These are phyloP conservation scores for Dryobota labecula DNA, from an alignment of 2,888 invertebrate genomes.

Conservation along the genomic window DNA sequence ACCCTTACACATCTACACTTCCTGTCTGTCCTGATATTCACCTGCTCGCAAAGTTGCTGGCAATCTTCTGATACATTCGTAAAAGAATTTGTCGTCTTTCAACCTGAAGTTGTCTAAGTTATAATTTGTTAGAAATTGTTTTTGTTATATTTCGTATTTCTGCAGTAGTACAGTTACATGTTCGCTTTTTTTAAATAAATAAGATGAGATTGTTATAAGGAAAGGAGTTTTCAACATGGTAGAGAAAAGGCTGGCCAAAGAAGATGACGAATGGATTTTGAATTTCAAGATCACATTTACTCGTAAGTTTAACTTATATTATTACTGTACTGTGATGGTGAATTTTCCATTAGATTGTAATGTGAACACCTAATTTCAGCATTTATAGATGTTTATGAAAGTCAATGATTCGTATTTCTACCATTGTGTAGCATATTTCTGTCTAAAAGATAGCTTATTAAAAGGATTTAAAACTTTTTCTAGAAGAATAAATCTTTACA, in stretches of 20 bases:
- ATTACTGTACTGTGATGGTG: slow-evolving; percentile 49
- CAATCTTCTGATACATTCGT: slow-evolving; percentile 92
- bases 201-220: slow-evolving; percentile 3
- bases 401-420: slow-evolving; percentile 35
- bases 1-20: slow-evolving; percentile 93
- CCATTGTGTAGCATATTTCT: slow-evolving; percentile 13
- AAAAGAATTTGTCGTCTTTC: slow-evolving; percentile 94
- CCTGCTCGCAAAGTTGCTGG: slow-evolving; percentile 97
- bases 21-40: slow-evolving; percentile 96
- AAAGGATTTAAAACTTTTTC: background rate
- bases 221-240: slow-evolving; percentile 12
- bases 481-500: background rate
- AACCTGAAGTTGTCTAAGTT: slow-evolving; percentile 91
- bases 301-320: slow-evolving; percentile 17
- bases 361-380: slow-evolving; percentile 16
- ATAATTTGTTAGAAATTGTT: slow-evolving; percentile 14
- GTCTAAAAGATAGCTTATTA: slow-evolving; percentile 8
- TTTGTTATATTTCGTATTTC: slow-evolving; percentile 16
- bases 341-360: slow-evolving; percentile 44
- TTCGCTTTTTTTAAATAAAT: slow-evolving; percentile 22
- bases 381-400: slow-evolving; percentile 43
- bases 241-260: slow-evolving; percentile 31
- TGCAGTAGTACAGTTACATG: slow-evolving; percentile 2
- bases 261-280: slow-evolving; percentile 17
- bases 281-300: slow-evolving; percentile 14